Evolutionary conservation across 2,113 vertebrate genomes (phyloP).

Genomic region (Larimichthys crocea): DNA sequence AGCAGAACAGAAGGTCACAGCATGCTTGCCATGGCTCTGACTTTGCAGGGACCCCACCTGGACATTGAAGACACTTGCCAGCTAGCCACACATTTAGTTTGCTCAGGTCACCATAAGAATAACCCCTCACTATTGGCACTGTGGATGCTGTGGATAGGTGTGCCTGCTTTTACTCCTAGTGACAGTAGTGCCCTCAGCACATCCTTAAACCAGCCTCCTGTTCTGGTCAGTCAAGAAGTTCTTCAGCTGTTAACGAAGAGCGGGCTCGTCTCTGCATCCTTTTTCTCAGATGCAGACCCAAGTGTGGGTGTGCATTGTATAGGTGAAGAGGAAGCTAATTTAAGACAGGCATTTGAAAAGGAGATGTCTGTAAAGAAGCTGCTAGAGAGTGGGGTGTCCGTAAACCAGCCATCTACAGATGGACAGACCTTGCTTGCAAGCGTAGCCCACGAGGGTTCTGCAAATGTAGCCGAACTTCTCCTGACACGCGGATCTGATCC

Average conservation of each 20-base stretch:
- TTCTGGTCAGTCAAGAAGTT: constrained; percentile 79
- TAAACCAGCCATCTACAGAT: constrained; percentile 74
- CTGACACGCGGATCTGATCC: constrained; percentile 80
- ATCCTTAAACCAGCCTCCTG: constrained; percentile 56
- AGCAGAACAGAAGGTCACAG: constrained; percentile 82
- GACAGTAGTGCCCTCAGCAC: constrained; percentile 7
- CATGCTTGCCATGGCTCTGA: constrained; percentile 85
- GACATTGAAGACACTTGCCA: constrained; percentile 76
- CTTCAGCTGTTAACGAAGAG: constrained; percentile 81
- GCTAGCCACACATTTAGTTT: constrained; percentile 81
- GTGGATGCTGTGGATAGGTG: constrained; percentile 83
- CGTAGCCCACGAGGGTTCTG: constrained; percentile 79
- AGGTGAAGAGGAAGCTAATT: constrained; percentile 43
- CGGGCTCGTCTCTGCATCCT: constrained; percentile 64
- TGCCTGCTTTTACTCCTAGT: constrained; percentile 63
- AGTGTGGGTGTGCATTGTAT: constrained; percentile 52
- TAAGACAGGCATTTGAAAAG: constrained; percentile 62
- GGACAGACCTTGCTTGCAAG: constrained; percentile 79
- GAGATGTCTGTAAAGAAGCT: constrained; percentile 74
- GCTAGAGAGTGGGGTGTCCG: constrained; percentile 72
- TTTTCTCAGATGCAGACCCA: constrained; percentile 53
- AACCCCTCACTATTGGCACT: constrained; percentile 81
- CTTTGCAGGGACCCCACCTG: constrained; percentile 71
- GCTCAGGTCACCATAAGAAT: constrained; percentile 77
- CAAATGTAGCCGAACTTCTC: constrained; percentile 75